A percentile compares a stretch with the other conserved stretches of the same genome.
These are phyloP conservation scores for Campoplex nolae DNA, from an alignment of 2,888 invertebrate species.

Conservation along the genomic window DNA sequence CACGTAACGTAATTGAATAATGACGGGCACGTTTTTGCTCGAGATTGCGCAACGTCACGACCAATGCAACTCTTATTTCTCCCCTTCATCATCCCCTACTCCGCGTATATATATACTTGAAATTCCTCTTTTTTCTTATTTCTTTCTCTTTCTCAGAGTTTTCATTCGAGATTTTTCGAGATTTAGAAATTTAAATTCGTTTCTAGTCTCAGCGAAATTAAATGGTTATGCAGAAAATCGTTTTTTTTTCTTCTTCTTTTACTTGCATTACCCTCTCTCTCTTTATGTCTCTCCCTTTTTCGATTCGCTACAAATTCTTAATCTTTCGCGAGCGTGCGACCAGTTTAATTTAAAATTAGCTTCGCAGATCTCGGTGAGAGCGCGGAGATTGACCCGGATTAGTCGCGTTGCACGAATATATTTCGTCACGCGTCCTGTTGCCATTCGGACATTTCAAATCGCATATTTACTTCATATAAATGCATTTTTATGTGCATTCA, in stretches of 20 bases:
- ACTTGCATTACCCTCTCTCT: neutral
- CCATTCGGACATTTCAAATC: slow-evolving; percentile 15
- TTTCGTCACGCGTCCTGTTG: slow-evolving; percentile 45
- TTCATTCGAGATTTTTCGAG: slow-evolving; percentile 25
- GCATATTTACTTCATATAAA: slow-evolving; percentile 1
- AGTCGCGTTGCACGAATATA: slow-evolving; percentile 50
- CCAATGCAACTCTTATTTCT: slow-evolving; percentile 49
- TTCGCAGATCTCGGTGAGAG: slow-evolving; percentile 42
- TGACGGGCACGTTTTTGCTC: slow-evolving; percentile 72
- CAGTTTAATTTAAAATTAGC: slow-evolving; percentile 49
- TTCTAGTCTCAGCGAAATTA: slow-evolving; percentile 2
- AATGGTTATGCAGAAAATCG: neutral
- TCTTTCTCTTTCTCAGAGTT: neutral
- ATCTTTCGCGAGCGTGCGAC: slow-evolving; percentile 42
- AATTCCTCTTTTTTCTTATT: slow-evolving; percentile 34
- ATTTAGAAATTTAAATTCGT: slow-evolving; percentile 6
- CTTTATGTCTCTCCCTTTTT: neutral
- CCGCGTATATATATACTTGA: slow-evolving; percentile 31
- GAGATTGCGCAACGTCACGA: slow-evolving; percentile 71
- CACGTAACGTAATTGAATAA: slow-evolving; percentile 74
- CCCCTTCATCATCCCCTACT: slow-evolving; percentile 37
- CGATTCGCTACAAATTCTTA: slow-evolving; percentile 22
- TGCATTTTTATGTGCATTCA: slow-evolving; percentile 10
- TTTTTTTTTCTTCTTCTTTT: neutral
- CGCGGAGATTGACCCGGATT: slow-evolving; percentile 55